Evolutionary conservation across 2,113 vertebrate species (phyloP).

Genomic region (Rhinogobius similis): DNA sequence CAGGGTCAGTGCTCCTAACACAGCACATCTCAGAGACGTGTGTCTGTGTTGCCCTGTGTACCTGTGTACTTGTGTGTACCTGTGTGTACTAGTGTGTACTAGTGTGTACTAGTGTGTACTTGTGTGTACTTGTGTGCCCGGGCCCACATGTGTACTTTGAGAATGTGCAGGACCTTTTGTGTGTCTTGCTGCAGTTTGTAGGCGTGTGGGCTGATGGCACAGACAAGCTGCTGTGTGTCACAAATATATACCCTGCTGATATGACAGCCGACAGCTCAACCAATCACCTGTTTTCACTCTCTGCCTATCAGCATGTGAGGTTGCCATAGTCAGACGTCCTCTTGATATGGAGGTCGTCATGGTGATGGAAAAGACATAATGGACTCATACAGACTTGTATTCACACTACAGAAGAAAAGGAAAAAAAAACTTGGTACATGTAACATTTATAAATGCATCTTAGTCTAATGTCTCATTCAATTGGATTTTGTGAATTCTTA

Average conservation of each 20-base stretch:
- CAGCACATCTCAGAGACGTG: conserved; percentile 45
- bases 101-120: background rate
- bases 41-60: conserved; percentile 44
- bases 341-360: conserved; percentile 69
- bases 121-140: background rate
- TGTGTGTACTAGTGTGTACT: conserved; percentile 2
- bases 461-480: conserved; percentile 1
- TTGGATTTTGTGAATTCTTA: conserved; percentile 25
- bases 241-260: conserved; percentile 70
- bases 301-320: conserved; percentile 65
- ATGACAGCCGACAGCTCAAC: conserved; percentile 69
- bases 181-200: conserved; percentile 63
- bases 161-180: conserved; percentile 56
- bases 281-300: conserved; percentile 68
- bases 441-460: background rate
- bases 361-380: conserved; percentile 63
- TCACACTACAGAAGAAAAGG: background rate
- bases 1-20: conserved; percentile 75
- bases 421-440: background rate
- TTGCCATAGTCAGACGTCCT: conserved; percentile 59
- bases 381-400: conserved; percentile 46
- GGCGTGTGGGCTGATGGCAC: conserved; percentile 61
- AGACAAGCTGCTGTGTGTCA: conserved; percentile 46
- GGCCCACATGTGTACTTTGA: conserved; percentile 25
- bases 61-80: conserved; percentile 19